Evolutionary conservation across 2,888 invertebrate genomes (phyloP).

Genomic region (Calephelis perditalis): DNA sequence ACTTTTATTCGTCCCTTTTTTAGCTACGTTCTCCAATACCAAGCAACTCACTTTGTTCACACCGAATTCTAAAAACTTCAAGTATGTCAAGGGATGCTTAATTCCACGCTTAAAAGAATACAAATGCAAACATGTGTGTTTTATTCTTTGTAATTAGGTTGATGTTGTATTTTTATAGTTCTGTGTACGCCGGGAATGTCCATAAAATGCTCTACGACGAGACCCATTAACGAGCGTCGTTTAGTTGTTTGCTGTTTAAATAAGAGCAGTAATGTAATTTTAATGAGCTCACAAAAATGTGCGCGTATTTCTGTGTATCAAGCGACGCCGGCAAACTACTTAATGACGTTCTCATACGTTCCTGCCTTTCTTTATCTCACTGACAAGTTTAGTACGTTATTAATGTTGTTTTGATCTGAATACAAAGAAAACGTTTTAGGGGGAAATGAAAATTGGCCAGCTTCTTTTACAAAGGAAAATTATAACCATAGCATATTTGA

Average conservation of each 20-base stretch:
- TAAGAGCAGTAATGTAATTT: constrained; percentile 74
- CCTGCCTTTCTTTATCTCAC: constrained; percentile 16
- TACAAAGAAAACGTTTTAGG: constrained; percentile 3
- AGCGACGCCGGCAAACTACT: constrained; percentile 35
- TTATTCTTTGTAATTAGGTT: constrained; percentile 34
- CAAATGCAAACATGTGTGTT: constrained; percentile 31
- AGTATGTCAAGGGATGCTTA: constrained; percentile 20
- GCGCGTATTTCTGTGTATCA: constrained; percentile 47
- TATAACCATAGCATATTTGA: no score
- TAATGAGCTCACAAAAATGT: constrained; percentile 73
- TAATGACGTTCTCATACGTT: constrained; percentile 22
- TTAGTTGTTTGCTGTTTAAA: constrained; percentile 74
- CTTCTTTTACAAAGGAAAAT: no score
- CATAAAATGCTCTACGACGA: constrained; percentile 58
- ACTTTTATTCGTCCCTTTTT: no score
- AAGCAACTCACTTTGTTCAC: not conserved
- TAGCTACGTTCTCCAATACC: no score
- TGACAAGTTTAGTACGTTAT: constrained; percentile 11
- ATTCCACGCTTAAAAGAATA: constrained; percentile 26
- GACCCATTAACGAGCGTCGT: constrained; percentile 69
- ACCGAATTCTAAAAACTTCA: constrained; percentile 17
- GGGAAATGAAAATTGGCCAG: no score
- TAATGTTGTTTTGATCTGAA: constrained; percentile 9
- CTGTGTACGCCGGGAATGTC: constrained; percentile 48
- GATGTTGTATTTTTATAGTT: constrained; percentile 31